Evolutionary conservation across 2,797 vertebrate species (phyloP), one percentile per base, ranked within the genome.

Genomic region (Natrix natrix): DNA sequence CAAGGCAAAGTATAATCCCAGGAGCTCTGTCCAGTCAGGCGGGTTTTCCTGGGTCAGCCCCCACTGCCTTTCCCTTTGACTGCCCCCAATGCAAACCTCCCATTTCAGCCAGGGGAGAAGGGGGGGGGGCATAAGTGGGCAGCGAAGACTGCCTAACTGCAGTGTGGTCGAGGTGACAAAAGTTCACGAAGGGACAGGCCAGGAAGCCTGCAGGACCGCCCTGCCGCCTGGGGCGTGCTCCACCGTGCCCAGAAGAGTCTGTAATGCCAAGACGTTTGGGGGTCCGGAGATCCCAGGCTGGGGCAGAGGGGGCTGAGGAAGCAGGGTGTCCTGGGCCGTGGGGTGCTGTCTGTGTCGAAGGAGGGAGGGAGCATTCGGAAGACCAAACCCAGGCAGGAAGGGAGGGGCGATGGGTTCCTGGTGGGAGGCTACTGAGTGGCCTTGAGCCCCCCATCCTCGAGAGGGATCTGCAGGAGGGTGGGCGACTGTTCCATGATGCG

Each of bases 401-500:
- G 90, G 92, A 59, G 78, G 92, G 93, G 89, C 89, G 91, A 60
- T 6, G 43, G 91, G 86, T 43, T 83, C 37, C 74, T 10, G 93
- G 93, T 89, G 92, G 59, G 86, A 86, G 90, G 91, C 93, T 95
- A 97, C 66, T 97, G 94, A 94, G 93, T 95, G 78, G 0, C 1
- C 88, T 69, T 95, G 93, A 97, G 96, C 97, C 98, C 96, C 97
- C 98, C 93, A 94, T 95, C 98, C 97, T 69, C 90, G 1, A 99
- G 97, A 0, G 97, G 96, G 92, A 99, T 99, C 97, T 99, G 99
- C 96, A 99, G 98, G 93, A 99, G 98, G 0, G 98, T 98, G 52
- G 99, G 99, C 0, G 98, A 99, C 95, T 99, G 98, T 95, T 99
- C 99, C 99, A 99, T 99, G 98, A 99, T 99, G 96, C 98, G 98